Evolutionary conservation across 2,797 vertebrate genomes (phyloP).

Genomic region (Sylvia borin): DNA sequence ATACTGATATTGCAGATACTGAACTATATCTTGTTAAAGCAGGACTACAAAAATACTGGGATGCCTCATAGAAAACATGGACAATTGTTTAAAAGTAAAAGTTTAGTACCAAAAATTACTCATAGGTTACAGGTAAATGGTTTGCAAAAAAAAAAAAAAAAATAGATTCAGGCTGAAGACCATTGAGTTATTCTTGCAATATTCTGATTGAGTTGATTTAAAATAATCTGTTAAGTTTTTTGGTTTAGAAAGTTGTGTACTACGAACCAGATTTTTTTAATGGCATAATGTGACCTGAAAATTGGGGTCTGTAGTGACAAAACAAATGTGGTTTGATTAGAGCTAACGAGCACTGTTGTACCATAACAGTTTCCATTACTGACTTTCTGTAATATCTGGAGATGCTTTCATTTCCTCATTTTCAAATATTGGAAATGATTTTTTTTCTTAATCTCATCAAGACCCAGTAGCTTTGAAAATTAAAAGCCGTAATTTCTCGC

Average conservation of each 20-base stretch:
- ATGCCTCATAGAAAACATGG: neutral
- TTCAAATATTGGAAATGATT: neutral
- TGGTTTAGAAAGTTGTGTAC: neutral
- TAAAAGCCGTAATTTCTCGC: neutral
- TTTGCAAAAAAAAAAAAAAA: neutral
- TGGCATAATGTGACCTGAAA: neutral
- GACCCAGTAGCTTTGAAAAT: constrained; percentile 11
- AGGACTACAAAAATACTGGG: neutral
- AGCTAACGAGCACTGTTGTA: neutral
- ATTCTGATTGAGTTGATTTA: neutral
- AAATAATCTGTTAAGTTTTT: neutral
- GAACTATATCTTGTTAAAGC: neutral
- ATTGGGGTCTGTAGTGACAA: neutral
- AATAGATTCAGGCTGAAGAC: neutral
- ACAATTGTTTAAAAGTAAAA: neutral
- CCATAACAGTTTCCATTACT: neutral
- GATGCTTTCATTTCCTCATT: constrained; percentile 19
- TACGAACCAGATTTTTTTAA: neutral
- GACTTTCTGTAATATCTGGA: constrained; percentile 2
- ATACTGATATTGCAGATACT: neutral
- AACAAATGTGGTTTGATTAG: neutral
- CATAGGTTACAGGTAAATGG: neutral
- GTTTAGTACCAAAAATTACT: constrained; percentile 4
- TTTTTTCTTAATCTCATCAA: neutral
- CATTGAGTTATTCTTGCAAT: neutral